Percentiles rank a stretch among this genome's conserved stretches.
Evolutionary conservation across 2,113 vertebrate genomes (phyloP).

Genomic region (Meriones unguiculatus): DNA sequence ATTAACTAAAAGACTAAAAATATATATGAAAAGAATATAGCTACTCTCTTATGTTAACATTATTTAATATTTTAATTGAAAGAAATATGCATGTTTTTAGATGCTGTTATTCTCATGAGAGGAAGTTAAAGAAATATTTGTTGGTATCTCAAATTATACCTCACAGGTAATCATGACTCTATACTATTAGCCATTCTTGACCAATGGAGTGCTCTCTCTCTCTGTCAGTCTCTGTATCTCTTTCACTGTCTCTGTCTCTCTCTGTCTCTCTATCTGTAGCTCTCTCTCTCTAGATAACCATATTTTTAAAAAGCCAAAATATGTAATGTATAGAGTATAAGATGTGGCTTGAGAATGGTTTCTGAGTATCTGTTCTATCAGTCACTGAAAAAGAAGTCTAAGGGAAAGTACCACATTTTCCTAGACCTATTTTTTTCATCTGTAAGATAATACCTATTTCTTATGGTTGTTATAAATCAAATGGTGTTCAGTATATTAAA

Average conservation of each 20-base stretch:
- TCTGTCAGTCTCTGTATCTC: too few relatives aligned
- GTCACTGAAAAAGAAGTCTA: neutral
- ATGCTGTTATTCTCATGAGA: neutral
- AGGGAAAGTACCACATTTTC: neutral
- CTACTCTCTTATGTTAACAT: neutral
- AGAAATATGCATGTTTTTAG: neutral
- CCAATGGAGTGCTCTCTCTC: neutral
- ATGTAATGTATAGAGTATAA: neutral
- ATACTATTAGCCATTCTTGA: neutral
- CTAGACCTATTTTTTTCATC: neutral
- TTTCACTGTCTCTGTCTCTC: too few relatives aligned
- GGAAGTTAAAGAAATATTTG: neutral
- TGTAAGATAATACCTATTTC: constrained; percentile 1
- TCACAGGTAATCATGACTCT: neutral
- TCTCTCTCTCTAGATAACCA: neutral
- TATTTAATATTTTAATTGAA: constrained; percentile 1
- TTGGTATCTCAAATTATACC: neutral
- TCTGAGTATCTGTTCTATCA: neutral
- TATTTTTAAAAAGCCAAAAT: neutral
- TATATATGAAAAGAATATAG: neutral
- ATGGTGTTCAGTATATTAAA: neutral
- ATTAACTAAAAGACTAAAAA: constrained; percentile 12
- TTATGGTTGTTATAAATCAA: neutral
- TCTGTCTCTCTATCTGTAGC: neutral
- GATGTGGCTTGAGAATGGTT: neutral